Percentiles rank a stretch among this genome's conserved stretches.
These are phyloP conservation scores for Macrobrachium rosenbergii DNA, from an alignment of 1,140 invertebrate species.

Conservation along the genomic window DNA sequence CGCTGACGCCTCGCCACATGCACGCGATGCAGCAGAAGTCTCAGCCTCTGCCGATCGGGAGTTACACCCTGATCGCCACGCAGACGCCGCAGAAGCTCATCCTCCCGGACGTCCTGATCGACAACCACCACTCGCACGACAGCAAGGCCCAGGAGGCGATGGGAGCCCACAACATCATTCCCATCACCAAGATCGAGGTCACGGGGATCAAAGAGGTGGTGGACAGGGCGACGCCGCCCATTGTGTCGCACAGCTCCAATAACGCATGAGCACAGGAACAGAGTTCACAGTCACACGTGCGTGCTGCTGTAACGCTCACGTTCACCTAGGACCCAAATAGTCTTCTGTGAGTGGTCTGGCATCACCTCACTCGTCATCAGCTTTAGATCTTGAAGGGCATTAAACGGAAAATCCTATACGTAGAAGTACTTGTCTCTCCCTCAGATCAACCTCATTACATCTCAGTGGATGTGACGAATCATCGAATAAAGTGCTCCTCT, in stretches of 20 bases:
- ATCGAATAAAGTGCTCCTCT: too few species aligned
- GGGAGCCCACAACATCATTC: neutral
- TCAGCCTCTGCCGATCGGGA: neutral
- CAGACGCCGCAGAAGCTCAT: slow-evolving; percentile 2
- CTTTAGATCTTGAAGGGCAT: too few species aligned
- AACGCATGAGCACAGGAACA: slow-evolving; percentile 26
- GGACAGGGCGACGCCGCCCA: slow-evolving; percentile 48
- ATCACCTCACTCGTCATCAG: too few species aligned
- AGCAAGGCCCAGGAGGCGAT: slow-evolving; percentile 2
- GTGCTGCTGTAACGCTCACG: slow-evolving; percentile 39
- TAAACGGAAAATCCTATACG: too few species aligned
- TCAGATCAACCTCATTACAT: too few species aligned
- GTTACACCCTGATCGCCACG: neutral
- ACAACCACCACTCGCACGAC: slow-evolving; percentile 49
- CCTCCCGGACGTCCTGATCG: slow-evolving; percentile 54
- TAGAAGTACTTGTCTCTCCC: too few species aligned
- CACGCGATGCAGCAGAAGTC: neutral
- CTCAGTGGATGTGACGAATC: too few species aligned
- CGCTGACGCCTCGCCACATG: slow-evolving; percentile 4
- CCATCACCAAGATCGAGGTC: neutral
- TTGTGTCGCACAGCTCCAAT: slow-evolving; percentile 34
- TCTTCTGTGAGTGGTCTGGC: too few species aligned
- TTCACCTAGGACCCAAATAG: neutral
- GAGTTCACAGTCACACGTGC: slow-evolving; percentile 53
- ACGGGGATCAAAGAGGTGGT: neutral